Percentiles rank a stretch among this genome's conserved stretches.
phyloP scores from a whole-genome alignment of 2,113 vertebrate genomes.

The Sphyrna mokarran region DNA sequence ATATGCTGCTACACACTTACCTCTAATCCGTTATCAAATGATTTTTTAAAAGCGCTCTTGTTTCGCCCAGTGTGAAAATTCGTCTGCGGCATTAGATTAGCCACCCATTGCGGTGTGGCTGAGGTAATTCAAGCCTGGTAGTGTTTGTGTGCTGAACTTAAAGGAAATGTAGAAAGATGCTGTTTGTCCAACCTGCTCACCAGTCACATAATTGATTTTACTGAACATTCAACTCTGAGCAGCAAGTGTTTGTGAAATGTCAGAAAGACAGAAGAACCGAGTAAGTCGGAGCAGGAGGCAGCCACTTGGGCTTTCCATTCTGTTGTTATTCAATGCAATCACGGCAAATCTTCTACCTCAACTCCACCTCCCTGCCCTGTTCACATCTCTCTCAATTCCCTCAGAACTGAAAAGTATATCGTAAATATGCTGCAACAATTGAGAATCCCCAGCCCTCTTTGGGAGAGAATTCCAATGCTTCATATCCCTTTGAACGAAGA shows the following conservation, averaged over 20 bases:
- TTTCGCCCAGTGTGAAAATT: not conserved
- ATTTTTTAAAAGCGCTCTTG: not conserved
- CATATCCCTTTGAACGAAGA: not conserved
- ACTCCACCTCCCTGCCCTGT: not conserved
- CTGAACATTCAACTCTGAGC: not conserved
- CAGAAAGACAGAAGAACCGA: not conserved
- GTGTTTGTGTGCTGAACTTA: not conserved
- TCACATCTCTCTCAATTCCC: not conserved
- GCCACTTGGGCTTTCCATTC: not conserved
- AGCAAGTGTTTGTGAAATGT: not conserved
- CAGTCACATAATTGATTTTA: not conserved
- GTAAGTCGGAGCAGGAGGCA: not conserved
- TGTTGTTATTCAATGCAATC: no score
- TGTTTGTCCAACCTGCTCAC: not conserved
- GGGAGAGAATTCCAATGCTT: not conserved
- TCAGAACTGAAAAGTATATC: not conserved
- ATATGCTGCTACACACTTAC: not conserved
- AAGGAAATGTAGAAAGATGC: not conserved
- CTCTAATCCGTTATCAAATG: not conserved
- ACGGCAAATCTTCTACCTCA: not conserved
- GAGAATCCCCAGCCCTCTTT: not conserved
- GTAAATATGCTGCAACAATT: not conserved
- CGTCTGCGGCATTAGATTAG: not conserved
- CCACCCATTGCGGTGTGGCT: not conserved
- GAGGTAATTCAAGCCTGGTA: not conserved